Evolutionary conservation across 1,140 invertebrate species (phyloP), one percentile per base, ranked within the genome.

Genomic region (Oryctes rhinoceros): DNA sequence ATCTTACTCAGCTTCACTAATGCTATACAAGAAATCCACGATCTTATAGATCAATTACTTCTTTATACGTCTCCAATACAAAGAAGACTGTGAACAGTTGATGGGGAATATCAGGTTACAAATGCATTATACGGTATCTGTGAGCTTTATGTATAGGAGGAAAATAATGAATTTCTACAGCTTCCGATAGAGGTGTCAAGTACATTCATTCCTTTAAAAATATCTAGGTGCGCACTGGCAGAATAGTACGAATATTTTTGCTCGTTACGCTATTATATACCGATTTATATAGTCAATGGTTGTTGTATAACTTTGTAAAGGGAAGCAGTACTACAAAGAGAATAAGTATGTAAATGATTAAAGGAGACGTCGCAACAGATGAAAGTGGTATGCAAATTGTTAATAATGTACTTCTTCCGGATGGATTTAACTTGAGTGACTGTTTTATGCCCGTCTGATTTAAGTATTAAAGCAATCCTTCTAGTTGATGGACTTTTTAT

Each of bases 41-140:
- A 15, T 53, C 65, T 67, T 67, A 67, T 18, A 67, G 20, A 11
- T 67, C 18, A 35, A 24, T 30, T 20, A 24, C 65, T 67, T 67
- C 18, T 44, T 44, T 44, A 44, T 44, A 11, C 11, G 49, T 4
- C 11, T 67, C 10, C 18, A 67, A 67, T 5, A 24, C 30, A 67
- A 67, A 13, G 65, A 67, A 67, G 65, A 67, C 65, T 18, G 65
- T 67, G 30, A 67, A 67, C 20, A 18, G 20, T 67, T 24, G 65
- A 67, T 24, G 65, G 9, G 11, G 18, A 67, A 67, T 67, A 67
- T 67, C 65, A 35, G 18, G 18, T 67, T 67, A 67, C 65, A 24
- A 20, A 24, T 18, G 10, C 30, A 24, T 67, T 35, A 67, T 67
- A 67, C 30, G 65, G 65, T 67, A 67, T 67, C 65, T 24, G 65